Evolutionary conservation across 2,113 vertebrate species (phyloP).

Genomic region (Cinclus cinclus): DNA sequence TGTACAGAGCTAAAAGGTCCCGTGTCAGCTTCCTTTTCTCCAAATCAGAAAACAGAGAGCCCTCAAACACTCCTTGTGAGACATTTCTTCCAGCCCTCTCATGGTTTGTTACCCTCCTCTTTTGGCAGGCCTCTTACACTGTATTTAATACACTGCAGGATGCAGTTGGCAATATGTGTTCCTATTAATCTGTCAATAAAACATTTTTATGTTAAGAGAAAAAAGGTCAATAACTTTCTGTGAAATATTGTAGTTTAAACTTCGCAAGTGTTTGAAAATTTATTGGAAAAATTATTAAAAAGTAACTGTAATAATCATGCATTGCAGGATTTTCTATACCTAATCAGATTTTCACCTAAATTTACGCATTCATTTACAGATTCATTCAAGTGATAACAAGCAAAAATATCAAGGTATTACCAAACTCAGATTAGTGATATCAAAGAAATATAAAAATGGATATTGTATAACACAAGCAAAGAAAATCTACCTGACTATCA

Average conservation of each 20-base stretch:
- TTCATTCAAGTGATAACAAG: background rate
- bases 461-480: background rate
- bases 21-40: background rate
- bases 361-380: background rate
- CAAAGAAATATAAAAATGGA: background rate
- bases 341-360: background rate
- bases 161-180: background rate
- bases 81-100: background rate
- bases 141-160: background rate
- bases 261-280: background rate
- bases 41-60: background rate
- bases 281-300: background rate
- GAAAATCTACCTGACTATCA: background rate
- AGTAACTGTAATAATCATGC: background rate
- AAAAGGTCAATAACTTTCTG: background rate
- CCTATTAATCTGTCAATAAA: background rate
- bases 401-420: background rate
- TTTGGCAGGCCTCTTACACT: background rate
- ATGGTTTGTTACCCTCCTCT: background rate
- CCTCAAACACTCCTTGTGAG: accelerated
- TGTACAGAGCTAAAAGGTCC: background rate
- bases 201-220: background rate
- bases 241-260: background rate
- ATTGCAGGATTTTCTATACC: background rate
- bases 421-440: background rate